Percentiles rank a stretch among this genome's conserved stretches.
Evolutionary conservation across 1,140 invertebrate species (phyloP).

Genomic region (Calliopsis andreniformis): DNA sequence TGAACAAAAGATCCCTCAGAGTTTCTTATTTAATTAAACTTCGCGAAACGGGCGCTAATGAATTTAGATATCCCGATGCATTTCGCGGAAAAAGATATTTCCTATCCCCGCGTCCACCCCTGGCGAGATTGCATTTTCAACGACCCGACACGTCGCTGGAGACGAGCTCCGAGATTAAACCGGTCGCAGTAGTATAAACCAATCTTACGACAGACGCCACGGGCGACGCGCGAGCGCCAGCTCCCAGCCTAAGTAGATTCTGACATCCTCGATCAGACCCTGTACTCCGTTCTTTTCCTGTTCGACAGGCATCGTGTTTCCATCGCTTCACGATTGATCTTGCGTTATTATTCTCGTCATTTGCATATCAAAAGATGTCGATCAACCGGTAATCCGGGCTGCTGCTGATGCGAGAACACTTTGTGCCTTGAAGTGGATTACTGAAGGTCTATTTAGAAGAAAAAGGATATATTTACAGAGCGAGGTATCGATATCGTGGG

Average conservation of each 20-base stretch:
- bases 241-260: conserved; percentile 10
- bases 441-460: neutral
- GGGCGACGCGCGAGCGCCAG: neutral
- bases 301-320: neutral
- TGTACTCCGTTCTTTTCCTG: neutral
- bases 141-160: neutral
- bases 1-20: conserved; percentile 37
- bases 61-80: conserved; percentile 67
- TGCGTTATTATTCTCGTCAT: neutral
- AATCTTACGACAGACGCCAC: conserved; percentile 32
- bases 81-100: conserved; percentile 51
- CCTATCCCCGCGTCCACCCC: conserved; percentile 8
- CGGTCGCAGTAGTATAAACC: conserved; percentile 53
- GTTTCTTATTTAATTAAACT: conserved; percentile 69
- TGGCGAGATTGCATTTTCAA: conserved; percentile 25
- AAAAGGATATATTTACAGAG: neutral
- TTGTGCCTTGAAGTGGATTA: neutral
- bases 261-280: neutral
- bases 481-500: too few species aligned
- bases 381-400: neutral
- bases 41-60: conserved; percentile 65
- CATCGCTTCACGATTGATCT: neutral
- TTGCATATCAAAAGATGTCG: neutral
- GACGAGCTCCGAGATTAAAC: conserved; percentile 42
- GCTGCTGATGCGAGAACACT: neutral